Base-by-base conservation (phyloP, 2,113 vertebrate species). In the Marmota monax region DNA sequence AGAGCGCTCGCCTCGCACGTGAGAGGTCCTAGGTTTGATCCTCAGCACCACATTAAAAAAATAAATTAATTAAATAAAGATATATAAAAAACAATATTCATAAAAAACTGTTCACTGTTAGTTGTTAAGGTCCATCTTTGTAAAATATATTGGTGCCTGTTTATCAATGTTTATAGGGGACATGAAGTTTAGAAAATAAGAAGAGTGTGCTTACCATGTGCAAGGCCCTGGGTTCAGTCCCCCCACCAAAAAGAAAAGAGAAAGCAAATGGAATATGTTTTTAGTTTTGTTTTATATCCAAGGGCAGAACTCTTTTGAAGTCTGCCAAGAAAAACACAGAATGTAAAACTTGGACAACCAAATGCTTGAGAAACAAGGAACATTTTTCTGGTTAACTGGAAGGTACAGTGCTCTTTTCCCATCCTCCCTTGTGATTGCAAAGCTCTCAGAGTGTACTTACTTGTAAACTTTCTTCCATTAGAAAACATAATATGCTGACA, bases 111-210 rank as follows among this genome's bases (percentile, higher is more conserved):
- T 1, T 4, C 51, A 53, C 14, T 13, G 42, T 25, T 14, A 3
- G 37, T 39, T 58, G 73, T 4, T 22, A 7, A 58, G 88, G 23
- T 7, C 86, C 87, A 4, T 4, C 82, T 83, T 45, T 32, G 3
- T 53, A 53, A 7, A 39, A 69, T 25, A 34, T 0, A 1, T 0
- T 0, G 8, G 25, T 4, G 13, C 10, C 61, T 77, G 8, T 72
- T 58, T 39, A 5, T 82, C 25, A 1, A 4, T 0, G 25, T 61
- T 63, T 45, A 9, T 10, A 22, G n/a, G 76, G 65, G 20, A 42
- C 0, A 0, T 7, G 61, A 34, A 34, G 16, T 14, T 51, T 25
- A 32, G 79, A 56, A 69, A 48, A 7, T 14, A 45, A 53, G 20
- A 25, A 23, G 13, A 17, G 25, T 5, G 23, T 63, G 53, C 8